Evolutionary conservation across 2,797 vertebrate genomes (phyloP), one percentile per base, ranked within the genome.

Genomic region (Lates japonicus): DNA sequence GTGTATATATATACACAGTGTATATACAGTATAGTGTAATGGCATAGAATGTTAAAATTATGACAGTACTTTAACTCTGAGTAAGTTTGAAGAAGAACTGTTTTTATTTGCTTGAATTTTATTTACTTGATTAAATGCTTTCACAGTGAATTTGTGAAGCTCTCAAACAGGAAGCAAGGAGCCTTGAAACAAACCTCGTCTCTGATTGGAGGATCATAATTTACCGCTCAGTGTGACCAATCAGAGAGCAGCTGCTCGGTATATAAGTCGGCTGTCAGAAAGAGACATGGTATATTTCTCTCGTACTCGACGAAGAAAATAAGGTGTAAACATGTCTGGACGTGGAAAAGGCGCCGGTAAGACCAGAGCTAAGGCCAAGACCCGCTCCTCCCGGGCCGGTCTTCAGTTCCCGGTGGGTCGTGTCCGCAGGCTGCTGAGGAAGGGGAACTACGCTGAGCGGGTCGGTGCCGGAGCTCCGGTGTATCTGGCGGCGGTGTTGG

Each of bases 381-480:
- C 44, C 11, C 44, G 63, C 11, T 66, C 44, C 12, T 66, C 63
- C 6, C 10, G 44, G 3, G 63, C 63, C 31, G 63, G 63, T 0
- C 63, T 66, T 6, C 58, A 60, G 58, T 60, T 60, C 20, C 58
- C 58, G 1, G 58, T 60, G 1, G 63, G 44, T 12, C 44, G 63
- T 9, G 44, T 66, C 17, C 63, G 51, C 63, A 37, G 63, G 31
- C 63, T n/a, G 9, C 31, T 66, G 10, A n/a, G 63, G 12, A 66
- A 66, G 20, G 44, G 63, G 2, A 49, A 66, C 44, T 66, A 66
- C 11, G 31, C 63, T 5, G 25, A 66, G 31, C 58, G 58, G 0
- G 58, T 60, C 4, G 58, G 58, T 1, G 55, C 55, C 55, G 55
- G 55, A 3, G 55, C 55, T 9, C 55, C 55, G 3, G 55, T 58